phyloP scores from a whole-genome alignment of 2,888 invertebrate species.

The Dryadula phaetusa region DNA sequence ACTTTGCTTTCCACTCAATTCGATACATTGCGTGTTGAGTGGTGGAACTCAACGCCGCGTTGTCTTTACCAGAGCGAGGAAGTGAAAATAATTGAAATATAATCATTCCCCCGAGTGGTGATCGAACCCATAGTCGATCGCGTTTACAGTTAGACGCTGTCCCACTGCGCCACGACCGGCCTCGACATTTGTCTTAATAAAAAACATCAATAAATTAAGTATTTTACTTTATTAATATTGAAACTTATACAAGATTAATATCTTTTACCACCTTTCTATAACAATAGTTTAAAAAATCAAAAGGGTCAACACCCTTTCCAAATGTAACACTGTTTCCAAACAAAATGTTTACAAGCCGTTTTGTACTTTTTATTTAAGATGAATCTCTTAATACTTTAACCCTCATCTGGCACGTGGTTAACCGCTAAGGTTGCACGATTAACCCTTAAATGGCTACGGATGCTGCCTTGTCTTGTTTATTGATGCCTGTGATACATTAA shows the following conservation, averaged over 20 bases:
- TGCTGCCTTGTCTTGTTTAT: slow-evolving; percentile 56
- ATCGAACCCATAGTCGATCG: too few relatives aligned
- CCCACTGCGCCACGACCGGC: too few relatives aligned
- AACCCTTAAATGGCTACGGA: slow-evolving; percentile 71
- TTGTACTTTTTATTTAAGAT: slow-evolving; percentile 19
- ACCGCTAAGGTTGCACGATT: slow-evolving; percentile 59
- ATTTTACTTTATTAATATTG: too few relatives aligned
- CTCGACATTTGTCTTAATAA: too few relatives aligned
- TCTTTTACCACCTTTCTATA: neutral
- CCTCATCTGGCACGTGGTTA: slow-evolving; percentile 73
- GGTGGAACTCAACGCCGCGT: too few relatives aligned
- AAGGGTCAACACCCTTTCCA: slow-evolving; percentile 6
- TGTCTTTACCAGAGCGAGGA: too few relatives aligned
- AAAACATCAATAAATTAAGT: too few relatives aligned
- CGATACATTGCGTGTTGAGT: too few relatives aligned
- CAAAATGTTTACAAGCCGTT: slow-evolving; percentile 12
- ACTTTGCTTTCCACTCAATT: too few relatives aligned
- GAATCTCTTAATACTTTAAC: slow-evolving; percentile 54
- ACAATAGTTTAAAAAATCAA: neutral
- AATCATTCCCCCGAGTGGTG: too few relatives aligned
- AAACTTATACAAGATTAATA: neutral
- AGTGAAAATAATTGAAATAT: too few relatives aligned
- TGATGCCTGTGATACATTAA: slow-evolving; percentile 8
- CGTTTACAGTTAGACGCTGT: too few relatives aligned
- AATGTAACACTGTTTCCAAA: slow-evolving; percentile 15